Conservation (phyloP, 2,797 vertebrate species). For the Hydrophis major region DNA sequence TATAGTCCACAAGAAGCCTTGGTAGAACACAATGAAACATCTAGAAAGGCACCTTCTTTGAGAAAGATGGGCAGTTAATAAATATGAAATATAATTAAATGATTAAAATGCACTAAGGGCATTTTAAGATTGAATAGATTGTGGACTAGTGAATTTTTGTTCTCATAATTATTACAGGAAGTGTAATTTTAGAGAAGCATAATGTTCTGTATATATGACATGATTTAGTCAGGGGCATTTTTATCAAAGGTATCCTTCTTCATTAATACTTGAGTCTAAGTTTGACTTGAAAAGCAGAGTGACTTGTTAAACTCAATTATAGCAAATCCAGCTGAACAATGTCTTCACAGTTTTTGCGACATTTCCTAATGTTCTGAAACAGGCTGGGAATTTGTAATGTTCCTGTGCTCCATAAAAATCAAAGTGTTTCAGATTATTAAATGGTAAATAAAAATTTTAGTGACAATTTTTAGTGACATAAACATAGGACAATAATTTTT, state of each 20-base stretch:
- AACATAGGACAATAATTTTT: not conserved
- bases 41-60: not conserved
- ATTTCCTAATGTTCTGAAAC: not conserved
- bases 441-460: not conserved
- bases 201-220: not conserved
- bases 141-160: not conserved
- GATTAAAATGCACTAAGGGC: not conserved
- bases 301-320: not conserved
- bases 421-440: not conserved
- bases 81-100: not conserved
- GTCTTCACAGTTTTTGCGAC: not conserved
- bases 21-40: not conserved
- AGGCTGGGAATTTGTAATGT: not conserved
- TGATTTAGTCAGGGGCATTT: not conserved
- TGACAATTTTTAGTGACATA: not conserved
- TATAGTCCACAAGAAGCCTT: not conserved
- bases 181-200: not conserved
- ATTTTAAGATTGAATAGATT: not conserved
- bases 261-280: not conserved
- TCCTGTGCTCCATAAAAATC: not conserved
- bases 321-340: not conserved
- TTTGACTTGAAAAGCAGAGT: not conserved
- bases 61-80: not conserved
- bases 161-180: not conserved
- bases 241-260: not conserved